These are phyloP conservation scores for Heliconius nattereri DNA, from an alignment of 1,140 invertebrate genomes.

Conservation along the genomic window DNA sequence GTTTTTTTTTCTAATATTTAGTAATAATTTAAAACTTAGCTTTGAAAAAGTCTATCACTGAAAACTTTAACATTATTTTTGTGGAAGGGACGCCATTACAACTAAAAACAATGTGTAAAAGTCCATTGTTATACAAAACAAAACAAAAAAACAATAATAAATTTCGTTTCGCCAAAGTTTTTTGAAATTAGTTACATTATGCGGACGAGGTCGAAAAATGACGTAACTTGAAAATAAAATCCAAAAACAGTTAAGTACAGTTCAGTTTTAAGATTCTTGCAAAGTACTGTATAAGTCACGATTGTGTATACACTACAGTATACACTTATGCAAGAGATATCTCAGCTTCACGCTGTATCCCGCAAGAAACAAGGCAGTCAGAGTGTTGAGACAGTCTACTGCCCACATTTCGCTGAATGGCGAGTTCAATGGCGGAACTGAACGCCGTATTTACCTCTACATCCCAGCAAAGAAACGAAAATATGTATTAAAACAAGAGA, in stretches of 20 bases:
- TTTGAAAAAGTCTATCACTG: too few species aligned
- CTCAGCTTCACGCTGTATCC: too few species aligned
- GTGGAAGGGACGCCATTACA: neutral
- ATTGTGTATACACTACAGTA: neutral
- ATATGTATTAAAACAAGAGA: too few species aligned
- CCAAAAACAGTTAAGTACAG: constrained; percentile 3
- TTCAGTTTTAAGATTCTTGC: neutral
- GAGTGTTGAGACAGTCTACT: too few species aligned
- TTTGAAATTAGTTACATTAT: neutral
- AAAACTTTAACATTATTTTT: too few species aligned
- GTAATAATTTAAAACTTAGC: neutral
- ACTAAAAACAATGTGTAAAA: neutral
- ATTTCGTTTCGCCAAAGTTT: neutral
- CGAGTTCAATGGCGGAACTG: too few species aligned
- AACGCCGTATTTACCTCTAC: too few species aligned
- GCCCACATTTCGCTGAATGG: too few species aligned
- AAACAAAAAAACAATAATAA: neutral
- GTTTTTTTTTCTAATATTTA: neutral
- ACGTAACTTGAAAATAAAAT: neutral
- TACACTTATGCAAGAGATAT: neutral
- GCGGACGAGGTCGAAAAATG: neutral
- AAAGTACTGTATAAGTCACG: neutral
- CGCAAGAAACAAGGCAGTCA: too few species aligned
- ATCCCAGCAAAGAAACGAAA: too few species aligned
- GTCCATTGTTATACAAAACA: neutral